Percentiles rank a stretch among this genome's conserved stretches.
These are phyloP conservation scores for Cephus runcator DNA, from an alignment of 2,888 invertebrate genomes.

Conservation along the genomic window DNA sequence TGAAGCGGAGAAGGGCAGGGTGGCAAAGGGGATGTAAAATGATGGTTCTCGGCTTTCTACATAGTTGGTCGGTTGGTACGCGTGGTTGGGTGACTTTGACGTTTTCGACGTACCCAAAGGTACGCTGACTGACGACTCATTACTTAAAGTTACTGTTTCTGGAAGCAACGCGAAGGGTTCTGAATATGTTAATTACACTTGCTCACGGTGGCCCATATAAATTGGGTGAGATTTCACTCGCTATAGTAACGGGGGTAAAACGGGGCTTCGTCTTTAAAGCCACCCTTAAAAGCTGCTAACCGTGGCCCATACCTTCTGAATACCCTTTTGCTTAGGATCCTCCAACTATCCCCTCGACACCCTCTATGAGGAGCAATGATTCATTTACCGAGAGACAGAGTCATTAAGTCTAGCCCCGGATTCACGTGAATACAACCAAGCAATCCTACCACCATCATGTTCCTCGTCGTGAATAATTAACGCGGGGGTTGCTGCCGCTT, in stretches of 20 bases:
- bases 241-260: background rate
- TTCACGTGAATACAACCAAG: background rate
- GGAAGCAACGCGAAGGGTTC: background rate
- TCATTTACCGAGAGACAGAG: background rate
- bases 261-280: background rate
- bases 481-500: background rate
- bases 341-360: background rate
- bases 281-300: background rate
- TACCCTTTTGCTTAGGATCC: background rate
- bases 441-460: background rate
- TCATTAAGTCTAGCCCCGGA: background rate
- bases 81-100: background rate
- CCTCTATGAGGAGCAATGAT: background rate
- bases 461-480: background rate
- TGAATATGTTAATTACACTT: constrained; percentile 21
- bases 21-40: background rate
- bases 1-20: background rate
- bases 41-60: background rate
- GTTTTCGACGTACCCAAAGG: constrained; percentile 8
- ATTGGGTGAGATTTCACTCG: constrained; percentile 17
- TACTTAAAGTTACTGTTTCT: constrained; percentile 16
- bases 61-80: background rate
- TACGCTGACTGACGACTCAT: constrained; percentile 18
- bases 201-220: constrained; percentile 16
- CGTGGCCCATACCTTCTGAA: background rate